Evolutionary conservation across 2,888 invertebrate genomes (phyloP).

Genomic region (Caradrina kadenii): DNA sequence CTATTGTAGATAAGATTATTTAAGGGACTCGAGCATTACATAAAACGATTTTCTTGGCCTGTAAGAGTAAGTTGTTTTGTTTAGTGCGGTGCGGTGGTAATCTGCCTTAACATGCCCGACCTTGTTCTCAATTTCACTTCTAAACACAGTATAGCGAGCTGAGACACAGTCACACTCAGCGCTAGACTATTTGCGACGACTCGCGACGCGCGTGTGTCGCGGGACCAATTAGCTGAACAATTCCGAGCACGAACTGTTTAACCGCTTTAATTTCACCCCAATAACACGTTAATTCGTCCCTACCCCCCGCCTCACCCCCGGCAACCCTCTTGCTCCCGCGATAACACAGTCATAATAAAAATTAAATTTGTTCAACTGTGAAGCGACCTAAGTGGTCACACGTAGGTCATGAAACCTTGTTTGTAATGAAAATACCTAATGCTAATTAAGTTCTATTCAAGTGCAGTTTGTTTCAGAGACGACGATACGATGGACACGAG

Average conservation of each 20-base stretch:
- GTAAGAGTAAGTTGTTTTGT: not conserved
- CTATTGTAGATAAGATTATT: not conserved
- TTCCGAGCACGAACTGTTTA: conserved; percentile 79
- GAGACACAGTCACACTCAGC: conserved; percentile 34
- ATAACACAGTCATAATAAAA: conserved; percentile 74
- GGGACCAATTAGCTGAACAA: conserved; percentile 81
- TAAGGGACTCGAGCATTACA: not conserved
- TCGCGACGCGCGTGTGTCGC: conserved; percentile 69
- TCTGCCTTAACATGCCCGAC: not conserved
- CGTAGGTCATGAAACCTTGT: conserved; percentile 60
- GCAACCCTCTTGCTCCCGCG: conserved; percentile 40
- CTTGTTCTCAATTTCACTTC: not conserved
- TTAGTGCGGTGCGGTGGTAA: not conserved
- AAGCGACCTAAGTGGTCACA: conserved; percentile 58
- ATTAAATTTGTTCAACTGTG: conserved; percentile 76
- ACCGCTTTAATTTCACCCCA: conserved; percentile 80
- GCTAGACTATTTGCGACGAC: conserved; percentile 49
- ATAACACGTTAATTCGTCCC: conserved; percentile 77
- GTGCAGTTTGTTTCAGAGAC: conserved; percentile 33
- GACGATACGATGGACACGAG: conserved; percentile 19
- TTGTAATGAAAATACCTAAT: conserved; percentile 53
- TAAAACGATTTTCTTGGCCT: not conserved
- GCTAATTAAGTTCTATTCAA: conserved; percentile 53
- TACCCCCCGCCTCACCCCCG: conserved; percentile 48
- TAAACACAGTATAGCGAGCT: conserved; percentile 18